Evolutionary conservation across 2,888 invertebrate species (phyloP).

Genomic region (Antheraea assamensis): DNA sequence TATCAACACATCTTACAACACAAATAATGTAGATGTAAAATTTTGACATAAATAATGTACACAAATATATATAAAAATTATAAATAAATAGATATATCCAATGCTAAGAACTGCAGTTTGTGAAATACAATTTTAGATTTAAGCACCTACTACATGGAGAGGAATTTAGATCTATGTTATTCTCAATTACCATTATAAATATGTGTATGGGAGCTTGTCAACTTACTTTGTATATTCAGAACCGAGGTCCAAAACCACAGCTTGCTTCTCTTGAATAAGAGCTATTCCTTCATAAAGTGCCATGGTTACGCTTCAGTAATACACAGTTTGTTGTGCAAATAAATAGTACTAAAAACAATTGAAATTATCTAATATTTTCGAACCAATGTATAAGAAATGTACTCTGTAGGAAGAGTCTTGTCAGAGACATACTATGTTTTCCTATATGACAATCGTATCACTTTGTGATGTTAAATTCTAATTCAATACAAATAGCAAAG

Average conservation of each 20-base stretch:
- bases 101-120: not conserved
- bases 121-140: not conserved
- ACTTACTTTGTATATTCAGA: conserved; percentile 95
- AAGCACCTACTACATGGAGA: not conserved
- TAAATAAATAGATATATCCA: not conserved
- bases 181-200: not conserved
- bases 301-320: conserved; percentile 68
- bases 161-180: not conserved
- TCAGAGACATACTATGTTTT: no score
- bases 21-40: no score
- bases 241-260: conserved; percentile 95
- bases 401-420: not conserved
- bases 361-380: not conserved
- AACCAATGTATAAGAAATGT: not conserved
- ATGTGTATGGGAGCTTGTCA: not conserved
- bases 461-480: no score
- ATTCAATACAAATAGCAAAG: no score
- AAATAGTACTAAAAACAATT: not conserved
- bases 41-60: no score
- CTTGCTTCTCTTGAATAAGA: conserved; percentile 92
- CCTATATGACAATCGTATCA: no score
- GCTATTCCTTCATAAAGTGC: conserved; percentile 90
- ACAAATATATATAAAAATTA: not conserved
- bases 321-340: not conserved
- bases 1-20: no score